A percentile compares a stretch with the other conserved stretches of the same genome.
phyloP scores from a whole-genome alignment of 2,888 invertebrate species.

The Buathra laborator region DNA sequence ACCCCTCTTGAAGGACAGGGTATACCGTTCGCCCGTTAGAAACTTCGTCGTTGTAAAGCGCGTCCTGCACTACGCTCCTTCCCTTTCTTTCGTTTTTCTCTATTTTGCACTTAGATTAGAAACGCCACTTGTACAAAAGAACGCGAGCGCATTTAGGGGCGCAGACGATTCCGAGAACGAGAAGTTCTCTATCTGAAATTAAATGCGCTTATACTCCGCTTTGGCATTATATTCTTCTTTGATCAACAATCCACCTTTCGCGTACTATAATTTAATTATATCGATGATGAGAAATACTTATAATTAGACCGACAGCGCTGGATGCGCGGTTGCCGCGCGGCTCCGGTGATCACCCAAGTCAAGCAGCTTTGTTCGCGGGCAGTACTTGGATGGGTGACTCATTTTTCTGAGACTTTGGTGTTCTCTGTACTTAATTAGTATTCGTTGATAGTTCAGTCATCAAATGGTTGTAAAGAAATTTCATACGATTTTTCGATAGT shows the following conservation, averaged over 20 bases:
- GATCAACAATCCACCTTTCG: background rate
- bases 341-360: no score
- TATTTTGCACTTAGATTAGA: conserved; percentile 26
- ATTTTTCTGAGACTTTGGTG: no score
- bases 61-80: background rate
- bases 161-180: conserved; percentile 1
- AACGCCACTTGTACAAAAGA: conserved; percentile 11
- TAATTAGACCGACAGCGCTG: no score
- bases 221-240: background rate
- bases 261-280: no score
- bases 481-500: no score
- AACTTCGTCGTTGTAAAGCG: conserved; percentile 42
- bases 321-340: no score
- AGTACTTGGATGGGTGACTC: no score
- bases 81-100: conserved; percentile 28
- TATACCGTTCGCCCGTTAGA: conserved; percentile 4
- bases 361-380: no score
- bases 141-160: background rate
- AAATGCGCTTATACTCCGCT: conserved; percentile 44
- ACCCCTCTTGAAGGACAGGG: conserved; percentile 9
- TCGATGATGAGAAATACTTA: no score
- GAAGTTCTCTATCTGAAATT: conserved; percentile 47
- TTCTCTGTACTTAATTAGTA: no score
- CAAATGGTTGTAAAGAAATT: no score
- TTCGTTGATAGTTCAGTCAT: no score